phyloP scores from a whole-genome alignment of 2,797 vertebrate species.

The Pelodytes ibericus region DNA sequence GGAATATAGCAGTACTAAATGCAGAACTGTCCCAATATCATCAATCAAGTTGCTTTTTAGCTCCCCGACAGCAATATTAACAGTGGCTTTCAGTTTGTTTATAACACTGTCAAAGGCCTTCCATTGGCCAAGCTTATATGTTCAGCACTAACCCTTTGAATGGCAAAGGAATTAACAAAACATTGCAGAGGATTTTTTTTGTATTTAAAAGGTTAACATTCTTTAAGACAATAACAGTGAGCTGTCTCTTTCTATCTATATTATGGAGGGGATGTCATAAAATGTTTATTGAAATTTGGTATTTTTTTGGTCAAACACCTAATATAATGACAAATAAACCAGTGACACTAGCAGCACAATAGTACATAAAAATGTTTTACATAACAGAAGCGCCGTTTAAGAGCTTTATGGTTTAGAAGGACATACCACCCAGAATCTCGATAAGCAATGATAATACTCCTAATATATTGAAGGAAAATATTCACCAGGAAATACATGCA shows the following conservation, averaged over 20 bases:
- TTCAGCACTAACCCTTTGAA: conserved; percentile 55
- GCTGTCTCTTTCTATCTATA: conserved; percentile 45
- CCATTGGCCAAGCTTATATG: conserved; percentile 69
- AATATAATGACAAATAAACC: too few species aligned
- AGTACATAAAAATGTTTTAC: too few species aligned
- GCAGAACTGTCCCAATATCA: conserved; percentile 69
- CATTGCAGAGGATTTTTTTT: not conserved
- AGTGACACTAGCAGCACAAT: too few species aligned
- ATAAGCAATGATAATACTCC: too few species aligned
- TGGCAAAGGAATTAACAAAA: not conserved
- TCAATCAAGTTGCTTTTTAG: conserved; percentile 78
- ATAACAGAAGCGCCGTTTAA: too few species aligned
- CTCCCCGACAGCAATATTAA: conserved; percentile 77
- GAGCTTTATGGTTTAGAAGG: too few species aligned
- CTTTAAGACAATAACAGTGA: conserved; percentile 64
- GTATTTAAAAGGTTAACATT: conserved; percentile 60
- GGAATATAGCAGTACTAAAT: conserved; percentile 61
- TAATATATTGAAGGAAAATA: too few species aligned
- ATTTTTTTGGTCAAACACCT: too few species aligned
- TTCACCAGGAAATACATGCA: too few species aligned
- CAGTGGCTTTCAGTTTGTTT: conserved; percentile 79
- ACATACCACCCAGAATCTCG: too few species aligned
- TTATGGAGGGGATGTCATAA: conserved; percentile 2
- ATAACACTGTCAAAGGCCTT: conserved; percentile 73
- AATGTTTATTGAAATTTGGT: not conserved